Conservation (phyloP, 1,140 invertebrate genomes). For the Calosoma granatense region DNA sequence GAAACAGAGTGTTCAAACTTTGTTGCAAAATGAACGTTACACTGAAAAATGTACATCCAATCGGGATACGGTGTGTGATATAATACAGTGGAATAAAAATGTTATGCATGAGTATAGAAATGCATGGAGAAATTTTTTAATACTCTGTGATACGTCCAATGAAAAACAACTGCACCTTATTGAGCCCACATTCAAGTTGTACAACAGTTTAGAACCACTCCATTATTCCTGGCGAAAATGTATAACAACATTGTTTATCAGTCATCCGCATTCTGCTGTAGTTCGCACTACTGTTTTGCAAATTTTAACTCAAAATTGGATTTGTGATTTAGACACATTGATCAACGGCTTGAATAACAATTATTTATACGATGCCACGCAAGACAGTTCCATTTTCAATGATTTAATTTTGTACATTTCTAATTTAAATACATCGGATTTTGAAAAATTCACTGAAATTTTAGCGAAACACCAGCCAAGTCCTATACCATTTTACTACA, state of each 20-base stretch:
- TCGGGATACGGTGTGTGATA: slow-evolving; percentile 8
- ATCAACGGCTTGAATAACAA: neutral
- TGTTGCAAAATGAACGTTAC: slow-evolving; percentile 9
- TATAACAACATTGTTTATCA: slow-evolving; percentile 21
- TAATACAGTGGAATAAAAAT: slow-evolving; percentile 13
- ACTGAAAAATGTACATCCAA: slow-evolving; percentile 9
- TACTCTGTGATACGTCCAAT: slow-evolving; percentile 27
- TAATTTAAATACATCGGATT: neutral
- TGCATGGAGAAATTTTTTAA: slow-evolving; percentile 27
- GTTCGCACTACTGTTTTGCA: slow-evolving; percentile 15
- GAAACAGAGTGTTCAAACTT: slow-evolving; percentile 16
- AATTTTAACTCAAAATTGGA: slow-evolving; percentile 17
- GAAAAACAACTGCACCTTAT: slow-evolving; percentile 32
- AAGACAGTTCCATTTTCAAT: neutral
- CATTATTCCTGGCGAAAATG: slow-evolving; percentile 26
- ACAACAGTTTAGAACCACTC: slow-evolving; percentile 20
- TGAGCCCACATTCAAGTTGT: slow-evolving; percentile 23
- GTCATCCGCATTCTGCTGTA: slow-evolving; percentile 21
- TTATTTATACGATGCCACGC: neutral
- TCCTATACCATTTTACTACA: neutral
- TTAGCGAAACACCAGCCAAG: neutral
- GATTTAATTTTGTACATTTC: neutral
- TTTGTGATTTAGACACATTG: neutral
- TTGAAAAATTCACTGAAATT: neutral
- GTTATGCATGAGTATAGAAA: slow-evolving; percentile 14